phyloP scores from a whole-genome alignment of 1,140 invertebrate genomes.

The Drosophila micromelanica region DNA sequence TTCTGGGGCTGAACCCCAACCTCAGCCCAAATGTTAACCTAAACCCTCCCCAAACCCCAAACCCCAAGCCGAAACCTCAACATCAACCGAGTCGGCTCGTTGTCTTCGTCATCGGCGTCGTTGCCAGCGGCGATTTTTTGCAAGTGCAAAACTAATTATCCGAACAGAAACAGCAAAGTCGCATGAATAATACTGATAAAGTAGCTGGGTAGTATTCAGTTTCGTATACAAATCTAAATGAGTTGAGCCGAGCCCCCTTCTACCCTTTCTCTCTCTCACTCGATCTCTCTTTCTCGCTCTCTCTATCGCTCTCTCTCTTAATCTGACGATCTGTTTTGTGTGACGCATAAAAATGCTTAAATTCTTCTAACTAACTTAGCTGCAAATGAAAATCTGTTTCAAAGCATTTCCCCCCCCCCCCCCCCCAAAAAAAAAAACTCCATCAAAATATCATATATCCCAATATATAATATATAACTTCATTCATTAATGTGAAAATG shows the following conservation, averaged over 20 bases:
- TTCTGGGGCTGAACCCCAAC: background rate
- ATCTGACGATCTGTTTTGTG: constrained; percentile 13
- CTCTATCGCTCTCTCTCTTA: background rate
- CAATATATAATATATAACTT: background rate
- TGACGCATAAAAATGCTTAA: constrained; percentile 27
- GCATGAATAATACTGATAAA: constrained; percentile 50
- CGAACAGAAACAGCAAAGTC: constrained; percentile 29
- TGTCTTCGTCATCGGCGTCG: constrained; percentile 1
- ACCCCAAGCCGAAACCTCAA: background rate
- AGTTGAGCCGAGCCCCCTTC: constrained; percentile 25
- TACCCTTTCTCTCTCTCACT: background rate
- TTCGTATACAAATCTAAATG: constrained; percentile 37
- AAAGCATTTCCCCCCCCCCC: background rate
- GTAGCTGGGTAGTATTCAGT: constrained; percentile 31
- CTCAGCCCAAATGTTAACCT: background rate
- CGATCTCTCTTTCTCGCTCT: background rate
- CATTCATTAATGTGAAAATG: constrained; percentile 11
- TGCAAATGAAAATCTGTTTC: constrained; percentile 38
- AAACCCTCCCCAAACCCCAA: background rate
- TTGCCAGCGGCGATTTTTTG: constrained; percentile 19
- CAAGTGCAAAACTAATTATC: constrained; percentile 48
- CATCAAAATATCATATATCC: constrained; percentile 34
- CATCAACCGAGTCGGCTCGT: constrained; percentile 1
- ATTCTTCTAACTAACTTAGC: constrained; percentile 2
- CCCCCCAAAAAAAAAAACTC: too few species aligned